These are phyloP conservation scores for Oxyteleia sp. DNA, from an alignment of 2,888 invertebrate genomes.

Conservation along the genomic window DNA sequence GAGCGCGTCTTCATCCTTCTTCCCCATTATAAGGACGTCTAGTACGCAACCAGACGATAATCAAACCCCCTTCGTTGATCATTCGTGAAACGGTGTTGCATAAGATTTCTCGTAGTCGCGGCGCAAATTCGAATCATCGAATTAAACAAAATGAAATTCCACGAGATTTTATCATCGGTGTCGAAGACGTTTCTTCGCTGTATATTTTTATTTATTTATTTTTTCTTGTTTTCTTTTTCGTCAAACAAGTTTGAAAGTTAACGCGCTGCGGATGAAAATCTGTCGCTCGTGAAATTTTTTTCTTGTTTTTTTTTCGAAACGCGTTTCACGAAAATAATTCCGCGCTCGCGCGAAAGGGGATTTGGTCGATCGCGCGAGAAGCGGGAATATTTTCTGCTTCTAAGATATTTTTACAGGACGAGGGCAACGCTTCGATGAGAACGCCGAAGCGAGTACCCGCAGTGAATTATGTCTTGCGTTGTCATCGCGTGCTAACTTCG, in stretches of 20 bases:
- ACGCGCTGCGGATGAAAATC: neutral
- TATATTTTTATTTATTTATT: too few relatives aligned
- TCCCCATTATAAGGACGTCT: slow-evolving; percentile 67
- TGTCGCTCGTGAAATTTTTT: neutral
- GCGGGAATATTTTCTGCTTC: slow-evolving; percentile 74
- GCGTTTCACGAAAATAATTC: slow-evolving; percentile 72
- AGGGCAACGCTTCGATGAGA: slow-evolving; percentile 83
- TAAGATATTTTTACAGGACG: slow-evolving; percentile 85
- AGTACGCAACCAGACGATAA: slow-evolving; percentile 62
- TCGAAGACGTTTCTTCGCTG: too few relatives aligned
- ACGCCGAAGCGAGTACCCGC: slow-evolving; percentile 72
- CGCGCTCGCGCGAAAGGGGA: slow-evolving; percentile 70
- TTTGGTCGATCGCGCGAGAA: slow-evolving; percentile 68
- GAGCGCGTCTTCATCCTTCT: slow-evolving; percentile 69
- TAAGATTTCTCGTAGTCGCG: slow-evolving; percentile 30
- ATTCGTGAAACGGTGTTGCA: slow-evolving; percentile 44
- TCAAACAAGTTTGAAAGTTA: neutral
- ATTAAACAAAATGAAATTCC: neutral
- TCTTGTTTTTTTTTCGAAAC: slow-evolving; percentile 29
- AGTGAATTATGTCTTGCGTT: slow-evolving; percentile 74
- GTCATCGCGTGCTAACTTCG: slow-evolving; percentile 74
- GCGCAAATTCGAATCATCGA: neutral
- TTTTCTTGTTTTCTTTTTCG: neutral
- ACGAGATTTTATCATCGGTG: neutral
- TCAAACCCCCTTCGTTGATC: slow-evolving; percentile 51